A percentile compares a stretch with the other conserved stretches of the same genome.
phyloP scores from a whole-genome alignment of 2,888 invertebrate species.

The Anagyrus pseudococci region DNA sequence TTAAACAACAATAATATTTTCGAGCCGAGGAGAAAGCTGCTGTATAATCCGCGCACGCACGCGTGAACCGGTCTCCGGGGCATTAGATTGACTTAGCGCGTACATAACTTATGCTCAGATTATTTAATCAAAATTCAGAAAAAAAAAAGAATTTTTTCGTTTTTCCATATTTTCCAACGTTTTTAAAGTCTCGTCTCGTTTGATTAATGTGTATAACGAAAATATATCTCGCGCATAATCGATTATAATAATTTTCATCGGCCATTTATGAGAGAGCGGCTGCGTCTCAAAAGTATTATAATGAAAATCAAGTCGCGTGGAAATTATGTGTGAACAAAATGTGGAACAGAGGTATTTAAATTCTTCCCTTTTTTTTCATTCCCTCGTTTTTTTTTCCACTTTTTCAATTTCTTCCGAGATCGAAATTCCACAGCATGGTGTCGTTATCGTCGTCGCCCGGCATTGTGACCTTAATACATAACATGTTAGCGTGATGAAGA shows the following conservation, averaged over 20 bases:
- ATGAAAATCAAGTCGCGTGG: constrained; percentile 20
- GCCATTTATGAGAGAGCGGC: no score
- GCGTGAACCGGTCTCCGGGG: neutral
- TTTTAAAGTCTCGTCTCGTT: no score
- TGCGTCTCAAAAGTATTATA: constrained; percentile 10
- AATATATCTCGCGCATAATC: no score
- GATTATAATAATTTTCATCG: no score
- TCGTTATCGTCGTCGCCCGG: constrained; percentile 7
- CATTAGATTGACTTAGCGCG: no score
- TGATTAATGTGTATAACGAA: no score
- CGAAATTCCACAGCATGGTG: constrained; percentile 7
- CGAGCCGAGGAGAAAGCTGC: constrained; percentile 22
- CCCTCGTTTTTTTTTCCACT: neutral
- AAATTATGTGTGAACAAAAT: constrained; percentile 17
- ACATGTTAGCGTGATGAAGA: no score
- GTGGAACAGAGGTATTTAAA: constrained; percentile 21
- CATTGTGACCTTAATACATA: constrained; percentile 25
- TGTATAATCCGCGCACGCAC: neutral
- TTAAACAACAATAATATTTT: neutral
- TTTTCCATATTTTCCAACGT: no score
- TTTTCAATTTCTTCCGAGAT: constrained; percentile 2
- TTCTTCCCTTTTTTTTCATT: neutral
- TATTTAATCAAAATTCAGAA: no score
- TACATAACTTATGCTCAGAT: no score
- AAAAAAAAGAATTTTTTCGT: no score